phyloP scores from a whole-genome alignment of 2,888 invertebrate species.

The Drepanosiphum platanoidis region DNA sequence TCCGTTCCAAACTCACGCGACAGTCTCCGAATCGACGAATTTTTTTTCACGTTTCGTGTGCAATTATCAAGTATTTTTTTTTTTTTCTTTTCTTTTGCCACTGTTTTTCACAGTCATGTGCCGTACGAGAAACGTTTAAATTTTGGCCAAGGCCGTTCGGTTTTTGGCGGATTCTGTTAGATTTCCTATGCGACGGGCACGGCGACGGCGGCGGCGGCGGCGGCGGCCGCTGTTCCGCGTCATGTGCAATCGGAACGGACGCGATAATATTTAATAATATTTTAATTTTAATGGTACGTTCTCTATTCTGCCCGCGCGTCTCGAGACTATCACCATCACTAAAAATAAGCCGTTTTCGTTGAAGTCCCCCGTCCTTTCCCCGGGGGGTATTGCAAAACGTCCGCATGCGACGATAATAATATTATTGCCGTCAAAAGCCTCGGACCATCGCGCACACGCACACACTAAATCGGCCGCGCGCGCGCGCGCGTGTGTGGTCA shows the following conservation, averaged over 20 bases:
- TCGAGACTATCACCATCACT: too few species aligned
- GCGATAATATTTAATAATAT: too few species aligned
- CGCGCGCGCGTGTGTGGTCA: conserved; percentile 12
- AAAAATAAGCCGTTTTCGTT: conserved; percentile 18
- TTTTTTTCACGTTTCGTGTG: neutral
- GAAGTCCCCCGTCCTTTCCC: neutral
- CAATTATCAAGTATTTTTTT: neutral
- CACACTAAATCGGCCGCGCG: neutral
- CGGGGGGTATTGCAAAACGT: conserved; percentile 1
- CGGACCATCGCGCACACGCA: neutral
- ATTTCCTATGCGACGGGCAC: neutral
- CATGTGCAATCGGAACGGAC: conserved; percentile 10
- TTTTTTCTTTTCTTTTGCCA: neutral
- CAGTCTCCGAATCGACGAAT: too few species aligned
- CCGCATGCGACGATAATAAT: neutral
- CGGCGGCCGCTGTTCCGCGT: conserved; percentile 2
- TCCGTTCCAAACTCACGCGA: neutral
- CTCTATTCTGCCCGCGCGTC: neutral
- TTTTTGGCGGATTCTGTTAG: conserved; percentile 31
- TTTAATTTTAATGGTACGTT: conserved; percentile 2
- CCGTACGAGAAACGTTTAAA: conserved; percentile 1
- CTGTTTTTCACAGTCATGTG: neutral
- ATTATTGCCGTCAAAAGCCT: conserved; percentile 3
- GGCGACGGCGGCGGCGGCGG: neutral
- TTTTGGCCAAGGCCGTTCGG: conserved; percentile 38